Evolutionary conservation across 2,113 vertebrate species (phyloP).

Genomic region (Myanophis thanlyinensis): DNA sequence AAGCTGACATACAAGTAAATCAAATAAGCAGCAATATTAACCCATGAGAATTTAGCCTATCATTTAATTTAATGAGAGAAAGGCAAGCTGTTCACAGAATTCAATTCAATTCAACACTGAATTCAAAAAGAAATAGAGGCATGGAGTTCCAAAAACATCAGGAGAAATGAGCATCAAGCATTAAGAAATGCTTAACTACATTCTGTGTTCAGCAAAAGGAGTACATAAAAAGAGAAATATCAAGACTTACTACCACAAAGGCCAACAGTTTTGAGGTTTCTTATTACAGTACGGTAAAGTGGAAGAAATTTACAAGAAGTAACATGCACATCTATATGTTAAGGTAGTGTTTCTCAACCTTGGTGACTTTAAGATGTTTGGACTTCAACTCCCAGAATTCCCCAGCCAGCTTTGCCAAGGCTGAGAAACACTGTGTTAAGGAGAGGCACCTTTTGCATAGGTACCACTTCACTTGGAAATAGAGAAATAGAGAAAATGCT

Average conservation of each 20-base stretch:
- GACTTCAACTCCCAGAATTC: too few relatives aligned
- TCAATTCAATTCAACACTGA: neutral
- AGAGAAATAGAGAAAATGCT: neutral
- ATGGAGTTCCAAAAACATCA: neutral
- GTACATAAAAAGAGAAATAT: neutral
- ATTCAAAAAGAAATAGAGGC: neutral
- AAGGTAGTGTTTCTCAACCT: too few relatives aligned
- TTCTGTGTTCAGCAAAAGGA: neutral
- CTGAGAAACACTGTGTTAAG: too few relatives aligned
- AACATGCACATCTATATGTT: neutral
- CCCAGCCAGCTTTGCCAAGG: too few relatives aligned
- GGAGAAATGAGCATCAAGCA: neutral
- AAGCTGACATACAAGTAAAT: neutral
- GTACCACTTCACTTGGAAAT: neutral
- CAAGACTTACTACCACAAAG: neutral
- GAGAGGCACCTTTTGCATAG: neutral
- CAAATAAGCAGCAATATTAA: neutral
- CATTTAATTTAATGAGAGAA: neutral
- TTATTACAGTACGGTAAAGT: neutral
- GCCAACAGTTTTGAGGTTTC: neutral
- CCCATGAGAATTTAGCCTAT: neutral
- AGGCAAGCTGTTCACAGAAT: neutral
- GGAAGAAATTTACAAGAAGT: neutral
- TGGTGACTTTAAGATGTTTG: too few relatives aligned
- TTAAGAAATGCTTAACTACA: neutral